Percentiles rank a stretch among this genome's conserved stretches.
phyloP scores from a whole-genome alignment of 2,113 vertebrate genomes.

The Puffinus mauretanicus region DNA sequence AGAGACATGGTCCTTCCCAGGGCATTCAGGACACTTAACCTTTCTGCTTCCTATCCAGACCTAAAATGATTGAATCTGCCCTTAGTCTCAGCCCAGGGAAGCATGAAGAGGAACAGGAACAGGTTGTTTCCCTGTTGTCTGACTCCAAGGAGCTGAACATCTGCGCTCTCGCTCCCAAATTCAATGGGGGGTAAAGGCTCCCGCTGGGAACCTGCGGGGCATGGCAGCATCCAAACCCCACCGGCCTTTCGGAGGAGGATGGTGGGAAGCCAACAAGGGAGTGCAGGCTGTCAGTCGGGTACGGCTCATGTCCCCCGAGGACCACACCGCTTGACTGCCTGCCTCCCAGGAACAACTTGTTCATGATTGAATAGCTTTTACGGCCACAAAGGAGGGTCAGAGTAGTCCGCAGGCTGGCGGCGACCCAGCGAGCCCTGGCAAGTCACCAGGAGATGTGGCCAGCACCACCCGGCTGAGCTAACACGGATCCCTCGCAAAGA shows the following conservation, averaged over 20 bases:
- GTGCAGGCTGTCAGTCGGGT: background rate
- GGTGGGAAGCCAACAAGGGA: background rate
- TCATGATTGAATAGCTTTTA: background rate
- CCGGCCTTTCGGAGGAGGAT: background rate
- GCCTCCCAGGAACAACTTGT: background rate
- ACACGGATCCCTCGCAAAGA: fast-evolving
- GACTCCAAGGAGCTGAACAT: conserved; percentile 23
- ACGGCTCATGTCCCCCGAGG: background rate
- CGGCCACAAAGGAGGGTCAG: background rate
- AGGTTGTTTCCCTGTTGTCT: background rate
- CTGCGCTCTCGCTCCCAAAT: background rate
- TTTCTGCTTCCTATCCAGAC: background rate
- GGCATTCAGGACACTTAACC: background rate
- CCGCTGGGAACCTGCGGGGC: background rate
- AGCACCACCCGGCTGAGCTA: fast-evolving
- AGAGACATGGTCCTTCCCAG: background rate
- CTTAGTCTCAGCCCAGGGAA: background rate
- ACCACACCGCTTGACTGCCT: background rate
- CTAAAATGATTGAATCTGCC: background rate
- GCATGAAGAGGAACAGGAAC: conserved; percentile 12
- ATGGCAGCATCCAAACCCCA: background rate
- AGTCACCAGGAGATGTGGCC: background rate
- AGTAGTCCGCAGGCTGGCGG: background rate
- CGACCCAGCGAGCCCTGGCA: background rate
- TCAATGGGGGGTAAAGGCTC: background rate